Evolutionary conservation across 1,140 invertebrate genomes (phyloP).

Genomic region (Bombus confusus): DNA sequence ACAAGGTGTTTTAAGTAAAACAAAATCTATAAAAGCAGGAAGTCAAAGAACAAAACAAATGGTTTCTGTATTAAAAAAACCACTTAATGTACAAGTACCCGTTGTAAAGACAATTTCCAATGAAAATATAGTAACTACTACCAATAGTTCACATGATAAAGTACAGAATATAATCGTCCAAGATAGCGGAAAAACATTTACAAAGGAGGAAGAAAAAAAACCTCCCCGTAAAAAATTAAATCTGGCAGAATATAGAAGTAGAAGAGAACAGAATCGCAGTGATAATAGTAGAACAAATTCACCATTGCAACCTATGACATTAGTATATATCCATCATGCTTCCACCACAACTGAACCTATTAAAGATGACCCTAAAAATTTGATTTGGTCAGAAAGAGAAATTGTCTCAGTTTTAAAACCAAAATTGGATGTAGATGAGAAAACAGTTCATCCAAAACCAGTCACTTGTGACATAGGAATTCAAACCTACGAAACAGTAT

Average conservation of each 20-base stretch:
- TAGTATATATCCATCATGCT: constrained; percentile 72
- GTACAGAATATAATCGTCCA: constrained; percentile 70
- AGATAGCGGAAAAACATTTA: constrained; percentile 43
- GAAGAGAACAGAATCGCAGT: constrained; percentile 75
- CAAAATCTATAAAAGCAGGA: constrained; percentile 55
- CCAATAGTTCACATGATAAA: constrained; percentile 67
- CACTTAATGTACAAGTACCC: constrained; percentile 52
- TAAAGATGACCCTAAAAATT: constrained; percentile 61
- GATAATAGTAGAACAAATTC: constrained; percentile 71
- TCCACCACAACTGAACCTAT: constrained; percentile 73
- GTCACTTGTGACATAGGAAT: constrained; percentile 55
- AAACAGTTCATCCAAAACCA: constrained; percentile 65
- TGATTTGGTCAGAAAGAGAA: constrained; percentile 73
- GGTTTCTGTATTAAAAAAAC: constrained; percentile 79
- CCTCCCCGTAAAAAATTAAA: constrained; percentile 79
- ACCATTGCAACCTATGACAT: constrained; percentile 69
- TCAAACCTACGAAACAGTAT: constrained; percentile 74
- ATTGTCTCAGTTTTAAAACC: constrained; percentile 72
- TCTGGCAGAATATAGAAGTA: constrained; percentile 81
- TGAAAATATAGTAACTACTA: constrained; percentile 70
- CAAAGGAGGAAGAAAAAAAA: constrained; percentile 70
- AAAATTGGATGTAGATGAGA: constrained; percentile 69
- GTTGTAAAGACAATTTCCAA: constrained; percentile 44
- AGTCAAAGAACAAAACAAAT: constrained; percentile 67
- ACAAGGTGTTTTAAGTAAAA: constrained; percentile 65